Conservation (phyloP, 2,113 vertebrate species). For the Ophiodon elongatus region DNA sequence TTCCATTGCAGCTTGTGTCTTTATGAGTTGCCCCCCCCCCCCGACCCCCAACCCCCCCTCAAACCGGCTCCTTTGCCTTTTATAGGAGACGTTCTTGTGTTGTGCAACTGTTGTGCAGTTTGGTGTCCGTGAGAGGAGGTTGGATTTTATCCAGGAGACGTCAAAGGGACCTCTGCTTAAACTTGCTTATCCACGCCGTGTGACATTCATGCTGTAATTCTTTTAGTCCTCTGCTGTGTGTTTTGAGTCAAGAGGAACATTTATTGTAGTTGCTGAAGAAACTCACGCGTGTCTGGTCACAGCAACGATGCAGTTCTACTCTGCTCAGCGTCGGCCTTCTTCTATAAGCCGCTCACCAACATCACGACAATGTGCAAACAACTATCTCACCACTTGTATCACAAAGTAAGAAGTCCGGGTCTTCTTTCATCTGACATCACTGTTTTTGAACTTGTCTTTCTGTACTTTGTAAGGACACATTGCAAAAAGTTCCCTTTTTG, state of each 20-base stretch:
- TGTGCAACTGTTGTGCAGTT: slow-evolving; percentile 29
- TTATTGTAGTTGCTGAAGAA: no score
- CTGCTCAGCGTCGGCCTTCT: no score
- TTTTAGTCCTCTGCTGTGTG: background rate
- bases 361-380: background rate
- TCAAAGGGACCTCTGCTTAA: slow-evolving; percentile 29
- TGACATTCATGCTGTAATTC: slow-evolving; percentile 24
- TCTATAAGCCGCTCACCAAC: background rate
- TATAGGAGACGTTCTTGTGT: slow-evolving; percentile 42
- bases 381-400: background rate
- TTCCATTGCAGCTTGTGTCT: slow-evolving; percentile 64
- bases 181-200: slow-evolving; percentile 20
- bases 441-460: no score
- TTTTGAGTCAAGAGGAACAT: background rate
- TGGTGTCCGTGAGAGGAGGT: slow-evolving; percentile 26
- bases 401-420: background rate
- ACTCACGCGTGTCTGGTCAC: background rate
- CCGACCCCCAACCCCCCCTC: background rate
- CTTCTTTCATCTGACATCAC: no score
- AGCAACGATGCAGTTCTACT: background rate
- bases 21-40: slow-evolving; percentile 34
- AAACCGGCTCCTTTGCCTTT: slow-evolving; percentile 39
- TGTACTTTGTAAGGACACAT: no score
- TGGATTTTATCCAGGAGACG: slow-evolving; percentile 52
- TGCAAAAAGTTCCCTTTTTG: no score